phyloP scores from a whole-genome alignment of 2,797 vertebrate species.

The Emys orbicularis region DNA sequence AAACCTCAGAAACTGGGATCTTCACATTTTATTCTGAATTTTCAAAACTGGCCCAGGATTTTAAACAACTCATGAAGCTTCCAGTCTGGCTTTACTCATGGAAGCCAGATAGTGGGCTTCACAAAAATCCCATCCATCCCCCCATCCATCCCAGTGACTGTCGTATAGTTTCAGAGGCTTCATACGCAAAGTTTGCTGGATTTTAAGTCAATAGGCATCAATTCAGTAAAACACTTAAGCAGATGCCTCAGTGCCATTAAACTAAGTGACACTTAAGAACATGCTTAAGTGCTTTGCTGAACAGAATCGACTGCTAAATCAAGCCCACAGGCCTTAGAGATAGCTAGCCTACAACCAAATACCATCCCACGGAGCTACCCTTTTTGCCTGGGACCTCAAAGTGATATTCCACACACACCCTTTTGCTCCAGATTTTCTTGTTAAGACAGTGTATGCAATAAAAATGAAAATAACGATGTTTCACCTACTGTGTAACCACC shows the following conservation, averaged over 20 bases:
- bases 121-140: neutral
- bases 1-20: neutral
- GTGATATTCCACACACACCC: neutral
- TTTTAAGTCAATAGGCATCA: neutral
- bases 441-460: slow-evolving; percentile 72
- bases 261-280: neutral
- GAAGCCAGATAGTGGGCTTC: neutral
- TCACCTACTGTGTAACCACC: slow-evolving; percentile 84
- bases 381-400: neutral
- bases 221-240: neutral
- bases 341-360: neutral
- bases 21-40: neutral
- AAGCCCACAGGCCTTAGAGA: accelerated
- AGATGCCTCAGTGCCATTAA: neutral
- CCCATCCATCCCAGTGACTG: neutral
- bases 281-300: neutral
- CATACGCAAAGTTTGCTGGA: neutral
- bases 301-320: accelerated
- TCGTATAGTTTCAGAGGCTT: neutral
- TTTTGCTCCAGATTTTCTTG: slow-evolving; percentile 63
- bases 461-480: slow-evolving; percentile 74
- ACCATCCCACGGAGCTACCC: neutral
- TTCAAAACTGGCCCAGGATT: neutral
- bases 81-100: neutral
- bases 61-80: neutral